Percentiles rank a stretch among this genome's conserved stretches.
phyloP scores from a whole-genome alignment of 2,113 vertebrate genomes.

The Fulmarus glacialis region DNA sequence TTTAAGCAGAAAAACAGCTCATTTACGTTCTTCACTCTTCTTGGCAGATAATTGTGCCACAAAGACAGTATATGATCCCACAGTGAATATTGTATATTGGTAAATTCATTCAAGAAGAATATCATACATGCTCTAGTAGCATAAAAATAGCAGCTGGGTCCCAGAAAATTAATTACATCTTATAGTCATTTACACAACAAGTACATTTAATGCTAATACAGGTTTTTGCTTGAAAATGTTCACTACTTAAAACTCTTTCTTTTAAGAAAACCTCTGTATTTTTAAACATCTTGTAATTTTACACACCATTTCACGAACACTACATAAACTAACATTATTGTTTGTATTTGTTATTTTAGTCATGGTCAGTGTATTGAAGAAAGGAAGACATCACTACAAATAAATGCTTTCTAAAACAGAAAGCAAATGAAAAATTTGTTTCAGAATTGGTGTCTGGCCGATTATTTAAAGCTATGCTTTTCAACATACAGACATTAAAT shows the following conservation, averaged over 20 bases:
- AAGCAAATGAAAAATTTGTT: not conserved
- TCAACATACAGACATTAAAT: not conserved
- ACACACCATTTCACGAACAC: not conserved
- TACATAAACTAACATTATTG: not conserved
- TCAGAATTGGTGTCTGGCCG: not conserved
- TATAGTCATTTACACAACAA: not conserved
- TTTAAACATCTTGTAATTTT: not conserved
- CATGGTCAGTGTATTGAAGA: not conserved
- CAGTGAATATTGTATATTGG: not conserved
- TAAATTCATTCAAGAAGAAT: not conserved
- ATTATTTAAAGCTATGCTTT: not conserved
- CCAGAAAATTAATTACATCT: not conserved
- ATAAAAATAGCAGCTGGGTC: not conserved
- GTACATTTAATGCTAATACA: not conserved
- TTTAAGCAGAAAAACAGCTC: constrained; percentile 27
- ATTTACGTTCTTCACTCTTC: constrained; percentile 27
- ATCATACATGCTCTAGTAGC: not conserved
- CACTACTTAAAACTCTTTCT: not conserved
- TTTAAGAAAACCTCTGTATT: not conserved
- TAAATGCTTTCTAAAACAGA: not conserved
- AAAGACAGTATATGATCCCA: not conserved
- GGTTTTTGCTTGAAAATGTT: not conserved
- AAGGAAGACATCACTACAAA: not conserved
- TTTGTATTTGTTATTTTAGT: not conserved
- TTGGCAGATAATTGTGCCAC: not conserved